Evolutionary conservation across 1,140 invertebrate genomes (phyloP), one percentile per base, ranked within the genome.

Genomic region (Holcopasites calliopsidis): DNA sequence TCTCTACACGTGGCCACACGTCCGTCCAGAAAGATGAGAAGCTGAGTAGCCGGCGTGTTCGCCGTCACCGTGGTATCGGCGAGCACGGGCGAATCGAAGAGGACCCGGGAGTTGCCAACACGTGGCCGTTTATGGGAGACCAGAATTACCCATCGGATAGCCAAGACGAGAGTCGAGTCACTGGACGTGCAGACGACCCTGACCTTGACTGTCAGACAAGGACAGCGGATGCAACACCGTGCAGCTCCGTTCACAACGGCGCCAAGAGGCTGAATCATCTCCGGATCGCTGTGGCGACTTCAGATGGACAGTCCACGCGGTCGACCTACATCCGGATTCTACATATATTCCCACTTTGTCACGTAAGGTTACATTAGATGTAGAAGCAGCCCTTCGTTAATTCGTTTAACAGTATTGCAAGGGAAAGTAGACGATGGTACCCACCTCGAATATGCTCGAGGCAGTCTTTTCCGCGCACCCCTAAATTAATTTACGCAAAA

Each of bases 181-280:
- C 65, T 60, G 65, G 69, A 82, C 76, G 74, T 61, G 64, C 69
- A 75, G 70, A 79, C 76, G 80, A 86, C 84, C 86, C 75, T 87
- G 86, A 88, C 86, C 86, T 87, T 87, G 86, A 79, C 80, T 80
- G 80, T 76, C 73, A 71, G 71, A 84, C 85, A 85, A 85, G 85
- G 79, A 86, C 76, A 86, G 71, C 62, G 66, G 82, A 86, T 54
- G 40, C 62, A 70, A 50, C 62, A 65, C 26, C 75, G 44, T 82
- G 52, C 73, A 57, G 80, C 66, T 33, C 13, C 49, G 79, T 61
- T 81, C 80, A 81, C 80, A 82, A 81, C 62, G 31, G 58, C n/a
- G 21, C 21, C 52, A 16, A 7, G 21, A 8, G 4, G n/a, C 0
- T 21, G 47, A 13, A 35, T 31, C 23, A 8, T 13, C 18, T 31